Percentiles rank a stretch among this genome's conserved stretches.
Conservation (phyloP, 2,113 vertebrate species). For the Calidris pygmaea region DNA sequence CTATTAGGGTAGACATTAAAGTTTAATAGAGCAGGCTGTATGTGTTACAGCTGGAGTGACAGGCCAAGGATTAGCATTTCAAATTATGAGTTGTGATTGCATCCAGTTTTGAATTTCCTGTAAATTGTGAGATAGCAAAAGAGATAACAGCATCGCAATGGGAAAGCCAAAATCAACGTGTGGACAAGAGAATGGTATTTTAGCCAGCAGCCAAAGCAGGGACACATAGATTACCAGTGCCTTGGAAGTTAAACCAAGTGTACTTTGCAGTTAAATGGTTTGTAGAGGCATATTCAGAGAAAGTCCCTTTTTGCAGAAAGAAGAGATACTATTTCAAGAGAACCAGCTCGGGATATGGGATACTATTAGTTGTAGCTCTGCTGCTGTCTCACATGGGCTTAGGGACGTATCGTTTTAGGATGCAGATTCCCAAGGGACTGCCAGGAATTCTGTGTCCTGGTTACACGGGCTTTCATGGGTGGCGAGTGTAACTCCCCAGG, state of each 20-base stretch:
- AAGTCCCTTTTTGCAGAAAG: not conserved
- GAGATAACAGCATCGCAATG: not conserved
- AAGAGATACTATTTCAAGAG: not conserved
- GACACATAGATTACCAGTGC: not conserved
- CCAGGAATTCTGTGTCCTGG: not conserved
- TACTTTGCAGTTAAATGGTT: not conserved
- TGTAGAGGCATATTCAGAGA: not conserved
- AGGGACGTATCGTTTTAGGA: not conserved
- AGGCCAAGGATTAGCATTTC: constrained; percentile 56
- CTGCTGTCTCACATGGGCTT: not conserved
- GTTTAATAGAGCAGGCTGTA: constrained; percentile 44
- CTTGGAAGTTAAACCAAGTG: not conserved
- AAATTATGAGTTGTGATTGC: constrained; percentile 48
- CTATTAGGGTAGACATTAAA: constrained; percentile 57
- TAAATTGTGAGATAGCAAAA: not conserved
- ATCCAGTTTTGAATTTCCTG: constrained; percentile 54
- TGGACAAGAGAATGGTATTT: not conserved
- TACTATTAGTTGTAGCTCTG: not conserved
- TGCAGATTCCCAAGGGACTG: not conserved
- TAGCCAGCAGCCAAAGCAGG: not conserved
- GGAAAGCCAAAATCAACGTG: not conserved
- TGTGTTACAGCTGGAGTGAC: constrained; percentile 59
- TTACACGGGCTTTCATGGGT: not conserved
- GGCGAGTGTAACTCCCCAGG: not conserved
- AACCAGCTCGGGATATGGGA: not conserved